phyloP scores from a whole-genome alignment of 2,888 invertebrate genomes.

The Ichneumoninae sp. region DNA sequence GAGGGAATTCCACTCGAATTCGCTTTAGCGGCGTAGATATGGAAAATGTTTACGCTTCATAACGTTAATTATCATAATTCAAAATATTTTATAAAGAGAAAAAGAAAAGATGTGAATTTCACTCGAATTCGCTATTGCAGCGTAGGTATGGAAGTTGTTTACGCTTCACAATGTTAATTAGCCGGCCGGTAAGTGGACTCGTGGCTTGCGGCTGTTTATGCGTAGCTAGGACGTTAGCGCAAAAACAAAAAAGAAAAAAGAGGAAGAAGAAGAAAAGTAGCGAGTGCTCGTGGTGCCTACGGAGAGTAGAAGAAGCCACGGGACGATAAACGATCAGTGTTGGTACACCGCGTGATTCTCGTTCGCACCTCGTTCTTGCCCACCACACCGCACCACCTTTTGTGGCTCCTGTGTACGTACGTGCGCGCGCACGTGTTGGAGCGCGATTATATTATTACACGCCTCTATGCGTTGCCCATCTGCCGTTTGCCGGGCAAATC shows the following conservation, averaged over 20 bases:
- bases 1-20: background rate
- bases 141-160: conserved; percentile 10
- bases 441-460: conserved; percentile 36
- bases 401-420: conserved; percentile 8
- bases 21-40: background rate
- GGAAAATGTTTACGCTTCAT: conserved; percentile 35
- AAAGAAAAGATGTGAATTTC: background rate
- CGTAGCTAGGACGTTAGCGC: background rate
- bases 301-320: conserved; percentile 37
- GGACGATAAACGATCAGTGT: conserved; percentile 58
- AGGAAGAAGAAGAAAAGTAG: conserved; percentile 11
- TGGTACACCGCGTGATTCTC: conserved; percentile 49
- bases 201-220: conserved; percentile 21
- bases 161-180: conserved; percentile 46
- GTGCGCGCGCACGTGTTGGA: background rate
- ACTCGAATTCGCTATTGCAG: background rate
- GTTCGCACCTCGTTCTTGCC: conserved; percentile 61
- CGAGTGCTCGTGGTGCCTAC: background rate
- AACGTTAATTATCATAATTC: conserved; percentile 33
- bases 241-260: background rate
- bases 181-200: conserved; percentile 3
- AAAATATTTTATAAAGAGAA: background rate
- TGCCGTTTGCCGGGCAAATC: conserved; percentile 29
- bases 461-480: conserved; percentile 40
- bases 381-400: conserved; percentile 16